phyloP scores from a whole-genome alignment of 2,888 invertebrate genomes.

The Athalia rosae region DNA sequence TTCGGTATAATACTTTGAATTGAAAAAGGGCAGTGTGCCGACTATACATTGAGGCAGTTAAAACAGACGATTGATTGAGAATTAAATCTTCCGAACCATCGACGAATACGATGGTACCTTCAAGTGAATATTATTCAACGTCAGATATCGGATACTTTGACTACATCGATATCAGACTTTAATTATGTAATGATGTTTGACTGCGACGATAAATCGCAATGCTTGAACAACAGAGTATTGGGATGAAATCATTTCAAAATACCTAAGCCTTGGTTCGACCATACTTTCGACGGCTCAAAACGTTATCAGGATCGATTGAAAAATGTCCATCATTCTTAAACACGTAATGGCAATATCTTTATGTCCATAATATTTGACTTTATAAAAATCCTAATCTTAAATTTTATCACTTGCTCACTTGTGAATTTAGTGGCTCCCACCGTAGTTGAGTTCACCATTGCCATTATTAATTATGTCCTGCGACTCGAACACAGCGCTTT shows the following conservation, averaged over 20 bases:
- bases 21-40: too few relatives aligned
- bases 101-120: too few relatives aligned
- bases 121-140: too few relatives aligned
- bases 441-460: background rate
- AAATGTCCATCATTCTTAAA: background rate
- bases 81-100: too few relatives aligned
- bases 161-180: too few relatives aligned
- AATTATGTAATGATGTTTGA: too few relatives aligned
- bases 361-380: slow-evolving; percentile 2
- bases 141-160: too few relatives aligned
- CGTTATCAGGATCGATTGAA: background rate
- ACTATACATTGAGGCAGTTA: too few relatives aligned
- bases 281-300: background rate
- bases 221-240: slow-evolving; percentile 7
- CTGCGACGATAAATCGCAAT: background rate
- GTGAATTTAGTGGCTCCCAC: background rate
- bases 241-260: background rate
- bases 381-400: slow-evolving; percentile 29
- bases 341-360: background rate
- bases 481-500: slow-evolving; percentile 36
- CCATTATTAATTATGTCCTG: slow-evolving; percentile 19
- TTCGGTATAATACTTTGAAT: too few relatives aligned
- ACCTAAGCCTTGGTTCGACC: background rate
- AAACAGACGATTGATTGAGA: too few relatives aligned
- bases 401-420: slow-evolving; percentile 17